These are phyloP conservation scores for Ochropleura leucogaster DNA, from an alignment of 2,888 invertebrate genomes.

Conservation along the genomic window DNA sequence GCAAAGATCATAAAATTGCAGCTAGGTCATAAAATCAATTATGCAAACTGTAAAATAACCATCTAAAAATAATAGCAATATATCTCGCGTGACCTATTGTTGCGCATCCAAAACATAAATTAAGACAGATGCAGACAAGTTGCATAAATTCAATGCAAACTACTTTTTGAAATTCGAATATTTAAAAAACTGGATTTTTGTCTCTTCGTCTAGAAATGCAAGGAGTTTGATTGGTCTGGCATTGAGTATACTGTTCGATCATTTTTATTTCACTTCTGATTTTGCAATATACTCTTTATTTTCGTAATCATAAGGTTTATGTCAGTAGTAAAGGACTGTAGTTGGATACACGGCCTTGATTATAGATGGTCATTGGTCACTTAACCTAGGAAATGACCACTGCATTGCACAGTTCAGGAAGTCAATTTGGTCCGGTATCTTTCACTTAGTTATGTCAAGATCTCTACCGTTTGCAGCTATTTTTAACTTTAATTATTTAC, in stretches of 20 bases:
- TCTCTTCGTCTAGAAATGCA: conserved; percentile 65
- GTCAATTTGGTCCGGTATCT: conserved; percentile 66
- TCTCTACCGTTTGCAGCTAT: conserved; percentile 35
- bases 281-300: neutral
- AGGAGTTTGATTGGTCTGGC: conserved; percentile 28
- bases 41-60: conserved; percentile 17
- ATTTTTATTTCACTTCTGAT: neutral
- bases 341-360: conserved; percentile 55
- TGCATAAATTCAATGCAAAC: conserved; percentile 67
- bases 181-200: conserved; percentile 56
- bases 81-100: conserved; percentile 57
- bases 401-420: conserved; percentile 66
- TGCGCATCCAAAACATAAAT: conserved; percentile 63
- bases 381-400: conserved; percentile 68
- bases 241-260: conserved; percentile 4
- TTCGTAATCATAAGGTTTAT: neutral
- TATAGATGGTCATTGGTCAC: conserved; percentile 42
- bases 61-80: conserved; percentile 25
- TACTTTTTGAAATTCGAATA: conserved; percentile 67
- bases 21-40: conserved; percentile 2
- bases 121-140: conserved; percentile 55
- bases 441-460: conserved; percentile 64
- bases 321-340: neutral
- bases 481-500: conserved; percentile 34
- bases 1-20: conserved; percentile 20